Base-by-base conservation (phyloP, 2,113 vertebrate genomes). In the Micromys minutus region DNA sequence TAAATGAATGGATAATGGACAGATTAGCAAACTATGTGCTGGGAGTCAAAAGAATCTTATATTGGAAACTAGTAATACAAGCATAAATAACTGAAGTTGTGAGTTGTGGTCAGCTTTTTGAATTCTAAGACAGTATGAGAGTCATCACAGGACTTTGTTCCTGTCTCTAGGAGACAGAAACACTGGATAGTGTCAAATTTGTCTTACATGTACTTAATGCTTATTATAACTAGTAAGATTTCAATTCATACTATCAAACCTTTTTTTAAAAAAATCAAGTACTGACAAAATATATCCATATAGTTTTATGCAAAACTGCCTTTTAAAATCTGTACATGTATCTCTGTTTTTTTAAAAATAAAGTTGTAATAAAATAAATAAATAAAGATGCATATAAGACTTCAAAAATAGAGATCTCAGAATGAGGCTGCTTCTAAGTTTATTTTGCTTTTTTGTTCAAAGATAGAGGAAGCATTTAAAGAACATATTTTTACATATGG, bases 161-260 rank as follows among this genome's bases (percentile, higher is more conserved):
- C 42, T 85, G 11, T 17, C 17, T 45, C 1, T 16, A 42, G 7
- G 0, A 63, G 17, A 12, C 69, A 17, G 36, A 24, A 16, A 50
- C 13, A 71, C 8, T 24, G 19, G 11, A 24, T 3, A 7, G 3
- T 29, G 9, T n/a, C n/a, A n/a, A n/a, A n/a, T n/a, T n/a, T n/a
- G n/a, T n/a, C n/a, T n/a, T n/a, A n/a, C n/a, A n/a, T n/a, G n/a
- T n/a, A n/a, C n/a, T n/a, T n/a, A n/a, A n/a, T n/a, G n/a, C n/a
- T n/a, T n/a, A n/a, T n/a, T n/a, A n/a, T n/a, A n/a, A n/a, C n/a
- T n/a, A n/a, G n/a, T n/a, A n/a, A n/a, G n/a, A n/a, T n/a, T n/a
- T n/a, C n/a, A n/a, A n/a, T n/a, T n/a, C n/a, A n/a, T n/a, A n/a
- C n/a, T n/a, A n/a, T n/a, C n/a, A n/a, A n/a, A n/a, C n/a, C n/a